phyloP scores from a whole-genome alignment of 2,888 invertebrate species.

The Drosophila ustulata region DNA sequence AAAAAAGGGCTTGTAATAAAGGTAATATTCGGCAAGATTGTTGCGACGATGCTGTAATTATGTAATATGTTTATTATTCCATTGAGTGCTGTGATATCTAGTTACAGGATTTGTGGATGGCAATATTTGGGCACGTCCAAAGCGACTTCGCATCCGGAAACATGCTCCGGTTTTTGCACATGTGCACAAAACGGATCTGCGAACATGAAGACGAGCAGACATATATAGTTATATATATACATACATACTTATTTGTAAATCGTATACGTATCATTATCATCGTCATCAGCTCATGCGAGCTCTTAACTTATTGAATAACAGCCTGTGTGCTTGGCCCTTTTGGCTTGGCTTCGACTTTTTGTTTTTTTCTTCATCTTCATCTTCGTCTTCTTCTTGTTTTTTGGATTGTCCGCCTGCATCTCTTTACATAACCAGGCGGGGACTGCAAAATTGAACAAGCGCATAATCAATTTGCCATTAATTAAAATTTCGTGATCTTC shows the following conservation, averaged over 20 bases:
- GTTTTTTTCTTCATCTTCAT: background rate
- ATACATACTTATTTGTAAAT: background rate
- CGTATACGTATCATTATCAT: constrained; percentile 27
- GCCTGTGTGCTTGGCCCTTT: constrained; percentile 61
- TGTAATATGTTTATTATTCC: background rate
- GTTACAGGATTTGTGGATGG: constrained; percentile 7
- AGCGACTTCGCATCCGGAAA: constrained; percentile 65
- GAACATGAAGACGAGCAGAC: constrained; percentile 1
- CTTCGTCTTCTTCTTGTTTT: background rate
- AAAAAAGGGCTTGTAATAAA: background rate
- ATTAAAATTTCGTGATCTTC: constrained; percentile 63
- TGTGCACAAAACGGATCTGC: constrained; percentile 18
- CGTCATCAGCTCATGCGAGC: constrained; percentile 30
- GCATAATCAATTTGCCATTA: constrained; percentile 71
- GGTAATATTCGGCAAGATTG: background rate
- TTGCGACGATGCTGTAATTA: background rate
- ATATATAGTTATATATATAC: background rate
- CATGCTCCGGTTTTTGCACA: constrained; percentile 51
- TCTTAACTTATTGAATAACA: constrained; percentile 70
- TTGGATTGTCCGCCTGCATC: constrained; percentile 51
- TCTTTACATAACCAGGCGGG: constrained; percentile 65
- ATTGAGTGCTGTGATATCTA: background rate
- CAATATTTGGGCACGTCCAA: constrained; percentile 10
- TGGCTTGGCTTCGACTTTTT: constrained; percentile 23
- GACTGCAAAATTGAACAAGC: constrained; percentile 62